Base-by-base conservation (phyloP, 2,113 vertebrate species). In the Notothenia rossii region DNA sequence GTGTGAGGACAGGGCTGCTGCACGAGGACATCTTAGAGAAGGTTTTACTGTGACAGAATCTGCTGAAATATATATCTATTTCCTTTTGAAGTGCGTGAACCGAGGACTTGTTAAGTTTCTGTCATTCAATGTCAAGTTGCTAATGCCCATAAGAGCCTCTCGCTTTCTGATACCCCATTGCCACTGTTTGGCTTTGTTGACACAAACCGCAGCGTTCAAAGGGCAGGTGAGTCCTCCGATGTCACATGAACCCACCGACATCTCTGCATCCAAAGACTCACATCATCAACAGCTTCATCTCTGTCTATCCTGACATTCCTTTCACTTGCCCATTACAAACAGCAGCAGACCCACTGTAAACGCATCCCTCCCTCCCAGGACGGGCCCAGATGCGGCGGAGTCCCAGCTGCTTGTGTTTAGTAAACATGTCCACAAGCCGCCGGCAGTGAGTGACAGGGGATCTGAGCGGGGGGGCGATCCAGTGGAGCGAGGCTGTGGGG, bases 391-490 rank as follows among this genome's bases (percentile, higher is more conserved):
- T 89, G 88, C 25, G 5, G 56, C 7, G 46, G 63, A 79, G 70
- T 70, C 74, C 75, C 93, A 95, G 91, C 92, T 92, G 93, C 87
- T 71, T 74, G 79, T 94, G 91, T 95, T 95, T 94, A 86, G 87
- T 90, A 95, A 95, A 95, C 91, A 95, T 79, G 64, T 91, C 59
- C 67, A 45, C 81, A 83, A 81, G 82, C 81, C 82, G 74, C 68
- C 72, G 79, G 60, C 50, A 53, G 4, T 79, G 85, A 88, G 59
- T 60, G 84, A 86, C 84, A 54, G 72, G 61, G 45, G 76, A 43
- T 78, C 63, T 9, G 67, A 84, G 70, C 10, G 25, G 51, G 14
- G 76, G 66, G 50, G 75, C 51, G 61, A 88, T 79, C 48, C 54
- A 66, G 83, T 49, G 74, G 72, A 90, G 86, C 69, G 58, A 86